phyloP scores from a whole-genome alignment of 2,888 invertebrate genomes.

The Exocentrus adspersus region DNA sequence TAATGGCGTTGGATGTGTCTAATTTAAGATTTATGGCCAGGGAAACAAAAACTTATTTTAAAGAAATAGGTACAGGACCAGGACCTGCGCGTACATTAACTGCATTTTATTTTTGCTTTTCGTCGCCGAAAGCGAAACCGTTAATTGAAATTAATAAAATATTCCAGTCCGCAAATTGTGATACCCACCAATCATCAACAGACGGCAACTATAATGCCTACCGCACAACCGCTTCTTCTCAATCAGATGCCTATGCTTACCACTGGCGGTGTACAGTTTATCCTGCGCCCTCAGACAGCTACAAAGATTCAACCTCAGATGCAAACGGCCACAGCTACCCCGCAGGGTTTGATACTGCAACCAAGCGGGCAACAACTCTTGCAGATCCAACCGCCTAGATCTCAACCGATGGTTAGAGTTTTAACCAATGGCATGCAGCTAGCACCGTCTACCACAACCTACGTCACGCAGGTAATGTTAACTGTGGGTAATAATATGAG shows the following conservation, averaged over 20 bases:
- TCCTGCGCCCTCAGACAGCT: slow-evolving; percentile 72
- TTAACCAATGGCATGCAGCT: slow-evolving; percentile 68
- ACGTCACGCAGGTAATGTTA: slow-evolving; percentile 52
- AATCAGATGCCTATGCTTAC: slow-evolving; percentile 63
- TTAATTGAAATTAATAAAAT: neutral
- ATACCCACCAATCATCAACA: slow-evolving; percentile 58
- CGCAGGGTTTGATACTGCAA: slow-evolving; percentile 60
- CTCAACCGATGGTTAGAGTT: slow-evolving; percentile 66
- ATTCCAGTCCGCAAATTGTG: slow-evolving; percentile 60
- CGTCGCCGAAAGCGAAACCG: too few relatives aligned
- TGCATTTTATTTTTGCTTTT: too few relatives aligned
- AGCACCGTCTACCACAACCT: slow-evolving; percentile 60
- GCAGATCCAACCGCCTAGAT: slow-evolving; percentile 55
- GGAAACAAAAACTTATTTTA: too few relatives aligned
- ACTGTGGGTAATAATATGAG: too few relatives aligned
- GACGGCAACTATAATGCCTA: slow-evolving; percentile 60
- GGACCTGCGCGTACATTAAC: too few relatives aligned
- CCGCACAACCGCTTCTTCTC: slow-evolving; percentile 60
- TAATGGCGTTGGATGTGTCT: too few relatives aligned
- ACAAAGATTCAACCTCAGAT: slow-evolving; percentile 62
- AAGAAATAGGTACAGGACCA: too few relatives aligned
- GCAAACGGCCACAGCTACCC: slow-evolving; percentile 55
- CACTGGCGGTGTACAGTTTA: slow-evolving; percentile 76
- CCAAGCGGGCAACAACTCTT: slow-evolving; percentile 58
- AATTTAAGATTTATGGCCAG: too few relatives aligned